phyloP scores from a whole-genome alignment of 2,888 invertebrate species.

The Tolmerus cingulatus region DNA sequence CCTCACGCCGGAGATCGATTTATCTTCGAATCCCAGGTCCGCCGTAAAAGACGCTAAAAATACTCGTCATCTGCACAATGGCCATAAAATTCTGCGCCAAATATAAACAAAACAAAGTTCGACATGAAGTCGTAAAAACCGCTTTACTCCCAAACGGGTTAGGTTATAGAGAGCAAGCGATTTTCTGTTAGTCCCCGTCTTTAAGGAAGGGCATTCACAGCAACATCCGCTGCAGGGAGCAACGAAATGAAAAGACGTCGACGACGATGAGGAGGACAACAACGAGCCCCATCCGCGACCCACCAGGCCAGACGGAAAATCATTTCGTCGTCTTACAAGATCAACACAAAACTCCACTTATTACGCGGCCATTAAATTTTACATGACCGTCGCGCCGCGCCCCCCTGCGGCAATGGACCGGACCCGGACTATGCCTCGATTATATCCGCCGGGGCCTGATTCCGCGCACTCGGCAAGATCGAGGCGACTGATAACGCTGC shows the following conservation, averaged over 20 bases:
- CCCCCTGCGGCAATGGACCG: neutral
- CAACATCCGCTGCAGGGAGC: neutral
- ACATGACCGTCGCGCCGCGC: slow-evolving; percentile 10
- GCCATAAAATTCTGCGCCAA: slow-evolving; percentile 3
- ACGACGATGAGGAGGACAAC: neutral
- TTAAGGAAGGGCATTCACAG: neutral
- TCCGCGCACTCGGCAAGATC: slow-evolving; percentile 9
- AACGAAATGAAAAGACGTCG: neutral
- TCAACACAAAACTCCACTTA: slow-evolving; percentile 40
- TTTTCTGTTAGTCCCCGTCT: neutral
- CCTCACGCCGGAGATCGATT: neutral
- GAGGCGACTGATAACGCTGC: slow-evolving; percentile 35
- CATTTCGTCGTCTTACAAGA: slow-evolving; percentile 29
- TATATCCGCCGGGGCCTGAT: neutral
- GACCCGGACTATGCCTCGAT: neutral
- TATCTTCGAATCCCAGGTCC: neutral
- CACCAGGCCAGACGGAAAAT: slow-evolving; percentile 38
- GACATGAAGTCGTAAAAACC: neutral
- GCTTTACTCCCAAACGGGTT: neutral
- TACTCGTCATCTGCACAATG: neutral
- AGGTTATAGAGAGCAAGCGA: neutral
- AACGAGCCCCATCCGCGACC: neutral
- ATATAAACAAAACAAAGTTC: slow-evolving; percentile 17
- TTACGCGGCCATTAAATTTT: slow-evolving; percentile 43
- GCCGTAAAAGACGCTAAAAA: neutral